Evolutionary conservation across 2,888 invertebrate species (phyloP).

Genomic region (Keiferia lycopersicella): DNA sequence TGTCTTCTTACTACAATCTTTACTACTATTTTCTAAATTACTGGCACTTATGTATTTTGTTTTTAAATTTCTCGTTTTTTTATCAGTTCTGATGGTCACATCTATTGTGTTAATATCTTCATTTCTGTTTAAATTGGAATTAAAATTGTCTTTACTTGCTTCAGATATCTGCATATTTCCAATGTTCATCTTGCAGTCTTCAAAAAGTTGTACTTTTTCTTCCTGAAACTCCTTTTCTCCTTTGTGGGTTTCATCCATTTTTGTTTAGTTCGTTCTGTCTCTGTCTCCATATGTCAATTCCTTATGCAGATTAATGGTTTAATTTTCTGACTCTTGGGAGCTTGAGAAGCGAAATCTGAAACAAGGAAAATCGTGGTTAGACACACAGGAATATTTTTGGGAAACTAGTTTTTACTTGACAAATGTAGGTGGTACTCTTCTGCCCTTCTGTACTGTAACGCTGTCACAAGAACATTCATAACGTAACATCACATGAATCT

Average conservation of each 20-base stretch:
- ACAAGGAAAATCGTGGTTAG: conserved; percentile 29
- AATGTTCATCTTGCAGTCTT: conserved; percentile 10
- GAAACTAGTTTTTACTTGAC: neutral
- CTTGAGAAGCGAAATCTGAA: conserved; percentile 32
- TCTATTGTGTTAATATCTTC: neutral
- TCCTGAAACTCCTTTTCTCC: neutral
- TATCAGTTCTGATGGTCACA: neutral
- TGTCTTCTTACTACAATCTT: conserved; percentile 20
- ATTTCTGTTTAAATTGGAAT: no score
- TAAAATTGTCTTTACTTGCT: neutral
- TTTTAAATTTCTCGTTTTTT: neutral
- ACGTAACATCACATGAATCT: no score
- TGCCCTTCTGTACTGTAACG: no score
- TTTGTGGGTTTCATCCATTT: conserved; percentile 32
- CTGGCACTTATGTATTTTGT: conserved; percentile 1
- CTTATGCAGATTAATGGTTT: conserved; percentile 30
- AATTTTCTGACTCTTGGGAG: conserved; percentile 26
- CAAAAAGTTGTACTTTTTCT: neutral
- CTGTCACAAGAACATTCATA: no score
- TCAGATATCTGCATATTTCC: neutral
- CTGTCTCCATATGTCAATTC: conserved; percentile 35
- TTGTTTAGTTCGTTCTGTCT: conserved; percentile 31
- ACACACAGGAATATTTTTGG: neutral
- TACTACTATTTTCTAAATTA: neutral
- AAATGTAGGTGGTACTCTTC: no score